Percentiles rank a stretch among this genome's conserved stretches.
Evolutionary conservation across 2,888 invertebrate genomes (phyloP).

Genomic region (Cephonodes hylas): DNA sequence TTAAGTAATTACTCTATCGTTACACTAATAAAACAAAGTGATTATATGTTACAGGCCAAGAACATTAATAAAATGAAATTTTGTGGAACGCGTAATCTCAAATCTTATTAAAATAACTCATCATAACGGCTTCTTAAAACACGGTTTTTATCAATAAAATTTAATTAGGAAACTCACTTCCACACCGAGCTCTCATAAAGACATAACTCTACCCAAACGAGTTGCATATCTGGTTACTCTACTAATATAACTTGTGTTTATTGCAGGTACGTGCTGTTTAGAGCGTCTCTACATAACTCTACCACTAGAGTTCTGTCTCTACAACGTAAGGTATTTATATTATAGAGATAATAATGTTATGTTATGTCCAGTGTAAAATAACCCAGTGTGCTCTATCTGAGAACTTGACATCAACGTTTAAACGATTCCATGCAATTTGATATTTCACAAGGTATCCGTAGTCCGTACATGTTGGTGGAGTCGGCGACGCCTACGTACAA

Average conservation of each 20-base stretch:
- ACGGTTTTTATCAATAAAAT: background rate
- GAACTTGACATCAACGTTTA: background rate
- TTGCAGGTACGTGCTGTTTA: conserved; percentile 6
- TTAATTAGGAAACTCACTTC: background rate
- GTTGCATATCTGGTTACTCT: conserved; percentile 2
- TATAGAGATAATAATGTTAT: background rate
- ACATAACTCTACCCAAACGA: background rate
- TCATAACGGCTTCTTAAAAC: background rate
- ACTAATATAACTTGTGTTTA: conserved; percentile 6
- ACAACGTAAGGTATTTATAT: background rate
- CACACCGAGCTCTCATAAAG: background rate
- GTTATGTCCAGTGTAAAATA: background rate
- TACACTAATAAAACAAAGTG: no score
- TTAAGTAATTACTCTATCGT: no score
- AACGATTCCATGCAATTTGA: conserved; percentile 4
- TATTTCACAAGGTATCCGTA: background rate
- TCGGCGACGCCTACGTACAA: background rate
- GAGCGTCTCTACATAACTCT: background rate
- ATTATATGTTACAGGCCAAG: background rate
- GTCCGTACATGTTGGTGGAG: background rate
- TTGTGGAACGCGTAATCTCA: background rate
- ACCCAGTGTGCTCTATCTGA: background rate
- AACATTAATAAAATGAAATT: background rate
- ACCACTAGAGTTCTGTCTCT: background rate
- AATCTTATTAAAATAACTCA: background rate